Evolutionary conservation across 2,113 vertebrate genomes (phyloP).

Genomic region (Peromyscus polionotus): DNA sequence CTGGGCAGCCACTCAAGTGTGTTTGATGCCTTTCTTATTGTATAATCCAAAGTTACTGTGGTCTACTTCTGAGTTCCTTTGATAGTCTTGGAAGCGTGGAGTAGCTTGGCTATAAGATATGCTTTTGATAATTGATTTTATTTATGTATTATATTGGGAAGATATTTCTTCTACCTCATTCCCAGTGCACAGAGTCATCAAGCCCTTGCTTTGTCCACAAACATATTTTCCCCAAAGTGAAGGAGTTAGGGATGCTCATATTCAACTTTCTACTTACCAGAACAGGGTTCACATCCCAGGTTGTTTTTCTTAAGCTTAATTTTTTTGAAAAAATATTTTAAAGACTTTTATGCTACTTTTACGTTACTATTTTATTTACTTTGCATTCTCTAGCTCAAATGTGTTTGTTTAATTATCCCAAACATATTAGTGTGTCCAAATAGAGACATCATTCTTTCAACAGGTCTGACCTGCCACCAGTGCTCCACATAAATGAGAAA

Average conservation of each 20-base stretch:
- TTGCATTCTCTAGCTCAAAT: neutral
- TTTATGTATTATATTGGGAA: neutral
- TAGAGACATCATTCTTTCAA: neutral
- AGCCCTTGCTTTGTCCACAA: neutral
- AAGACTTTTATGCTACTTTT: neutral
- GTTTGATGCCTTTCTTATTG: slow-evolving; percentile 32
- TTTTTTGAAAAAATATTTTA: neutral
- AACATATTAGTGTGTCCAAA: neutral
- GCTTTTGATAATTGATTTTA: neutral
- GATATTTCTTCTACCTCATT: neutral
- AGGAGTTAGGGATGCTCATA: neutral
- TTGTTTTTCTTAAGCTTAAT: neutral
- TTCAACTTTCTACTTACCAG: neutral
- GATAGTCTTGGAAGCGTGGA: neutral
- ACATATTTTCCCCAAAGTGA: neutral
- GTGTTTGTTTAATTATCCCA: neutral
- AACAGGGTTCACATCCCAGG: neutral
- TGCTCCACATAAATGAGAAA: neutral
- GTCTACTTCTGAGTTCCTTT: neutral
- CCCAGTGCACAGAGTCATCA: neutral
- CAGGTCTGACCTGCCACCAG: neutral
- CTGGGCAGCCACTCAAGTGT: neutral
- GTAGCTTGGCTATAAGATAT: neutral
- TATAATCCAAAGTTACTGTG: neutral
- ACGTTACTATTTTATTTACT: neutral